Evolutionary conservation across 2,113 vertebrate species (phyloP).

Genomic region (Acanthochromis polyacanthus): DNA sequence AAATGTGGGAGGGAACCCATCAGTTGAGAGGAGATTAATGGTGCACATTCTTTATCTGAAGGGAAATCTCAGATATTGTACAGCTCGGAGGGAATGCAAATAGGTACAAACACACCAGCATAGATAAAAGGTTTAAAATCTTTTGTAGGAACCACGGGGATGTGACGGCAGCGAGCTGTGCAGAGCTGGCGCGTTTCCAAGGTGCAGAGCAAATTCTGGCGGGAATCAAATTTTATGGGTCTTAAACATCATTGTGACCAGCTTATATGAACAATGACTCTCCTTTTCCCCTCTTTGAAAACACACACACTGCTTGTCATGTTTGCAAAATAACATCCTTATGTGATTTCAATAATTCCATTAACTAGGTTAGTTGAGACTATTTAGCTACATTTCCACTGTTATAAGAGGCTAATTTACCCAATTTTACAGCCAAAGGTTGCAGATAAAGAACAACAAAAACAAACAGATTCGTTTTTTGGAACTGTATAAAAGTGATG

Average conservation of each 20-base stretch:
- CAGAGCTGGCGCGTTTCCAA: conserved; percentile 58
- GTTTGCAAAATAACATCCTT: conserved; percentile 60
- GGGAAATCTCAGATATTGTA: conserved; percentile 65
- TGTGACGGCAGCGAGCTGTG: conserved; percentile 43
- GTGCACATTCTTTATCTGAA: conserved; percentile 62
- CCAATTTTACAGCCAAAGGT: not conserved
- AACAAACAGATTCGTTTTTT: not conserved
- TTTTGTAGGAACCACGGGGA: conserved; percentile 61
- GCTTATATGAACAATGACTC: conserved; percentile 77
- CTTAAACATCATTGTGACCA: conserved; percentile 78
- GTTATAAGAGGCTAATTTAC: conserved; percentile 13
- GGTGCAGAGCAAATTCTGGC: conserved; percentile 71
- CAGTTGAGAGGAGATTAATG: conserved; percentile 66
- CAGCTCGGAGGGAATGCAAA: conserved; percentile 69
- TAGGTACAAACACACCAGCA: conserved; percentile 68
- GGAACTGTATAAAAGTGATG: no score
- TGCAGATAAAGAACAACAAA: not conserved
- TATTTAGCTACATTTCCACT: conserved; percentile 1
- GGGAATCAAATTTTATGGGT: conserved; percentile 79
- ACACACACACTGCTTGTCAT: conserved; percentile 41
- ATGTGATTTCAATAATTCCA: conserved; percentile 65
- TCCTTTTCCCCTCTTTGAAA: conserved; percentile 47
- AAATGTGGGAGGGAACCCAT: conserved; percentile 39
- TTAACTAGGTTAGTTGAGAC: conserved; percentile 58
- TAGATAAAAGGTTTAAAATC: conserved; percentile 76